Evolutionary conservation across 2,888 invertebrate genomes (phyloP), one percentile per base, ranked within the genome.

Genomic region (Brassicogethes aeneus): DNA sequence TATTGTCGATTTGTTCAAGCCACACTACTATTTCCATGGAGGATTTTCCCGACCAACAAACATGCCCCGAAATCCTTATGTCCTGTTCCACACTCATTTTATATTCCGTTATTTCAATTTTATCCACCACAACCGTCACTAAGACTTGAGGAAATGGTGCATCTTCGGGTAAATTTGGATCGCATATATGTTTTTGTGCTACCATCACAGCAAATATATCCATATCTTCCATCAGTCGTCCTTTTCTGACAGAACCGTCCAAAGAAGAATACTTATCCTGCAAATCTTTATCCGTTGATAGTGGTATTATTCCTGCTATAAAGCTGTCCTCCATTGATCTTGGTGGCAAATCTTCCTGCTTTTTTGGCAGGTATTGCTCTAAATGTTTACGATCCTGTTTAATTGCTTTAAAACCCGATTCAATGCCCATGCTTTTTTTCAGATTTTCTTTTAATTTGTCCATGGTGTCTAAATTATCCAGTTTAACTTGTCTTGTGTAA

Each of bases 171-270:
- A 73, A 62, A 16, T 74, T 72, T 32, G 79, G 77, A 37, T 72
- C 62, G 40, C 74, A 65, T 45, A 80, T 68, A 60, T 84, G 81
- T 46, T 74, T 73, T 62, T 80, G 77, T 33, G 77, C 75, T 31
- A 80, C 70, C 70, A 76, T 79, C 30, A 77, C 82, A 40, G 84
- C 82, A 70, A 85, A 82, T 39, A 80, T 70, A 60, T 85, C 85
- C 70, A 85, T 73, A 57, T 85, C 84, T 65, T 85, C 85, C 57
- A 85, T 65, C 2, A 86, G 65, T 40, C 82, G 64, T 1, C 85
- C 85, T 51, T 80, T 65, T 34, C 85, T 70, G 2, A 84, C 76
- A 41, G 70, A 67, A 1, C 78, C 79, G 34, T 70, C 58, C 44
- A 67, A 69, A 1, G 75, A 73, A 1, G 76, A 69, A 52, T 82